Conservation (phyloP, 1,140 invertebrate genomes). For the Rhizoglyphus robini region DNA sequence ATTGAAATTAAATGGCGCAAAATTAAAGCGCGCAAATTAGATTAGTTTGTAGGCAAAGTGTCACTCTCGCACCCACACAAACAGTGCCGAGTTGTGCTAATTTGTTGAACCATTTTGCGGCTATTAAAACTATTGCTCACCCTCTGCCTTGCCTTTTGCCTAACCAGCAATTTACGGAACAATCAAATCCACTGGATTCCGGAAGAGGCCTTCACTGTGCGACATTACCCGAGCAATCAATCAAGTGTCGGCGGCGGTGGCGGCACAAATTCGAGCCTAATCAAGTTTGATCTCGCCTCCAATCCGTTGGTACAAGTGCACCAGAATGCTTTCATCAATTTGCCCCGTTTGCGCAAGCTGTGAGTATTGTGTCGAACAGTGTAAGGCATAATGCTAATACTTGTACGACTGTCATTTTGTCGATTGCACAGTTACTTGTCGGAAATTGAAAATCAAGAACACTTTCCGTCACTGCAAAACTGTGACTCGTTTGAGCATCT, state of each 20-base stretch:
- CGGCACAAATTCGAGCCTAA: slow-evolving; percentile 26
- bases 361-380: slow-evolving; percentile 28
- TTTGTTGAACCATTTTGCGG: background rate
- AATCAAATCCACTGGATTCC: slow-evolving; percentile 1
- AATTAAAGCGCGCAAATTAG: no score
- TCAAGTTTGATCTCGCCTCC: slow-evolving; percentile 31
- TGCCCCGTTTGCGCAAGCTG: slow-evolving; percentile 33
- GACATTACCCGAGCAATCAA: background rate
- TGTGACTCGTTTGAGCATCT: slow-evolving; percentile 59
- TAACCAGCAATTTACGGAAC: background rate
- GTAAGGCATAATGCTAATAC: no score
- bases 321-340: slow-evolving; percentile 29
- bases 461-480: slow-evolving; percentile 66
- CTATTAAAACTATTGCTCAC: no score
- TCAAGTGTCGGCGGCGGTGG: background rate
- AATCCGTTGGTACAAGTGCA: slow-evolving; percentile 32
- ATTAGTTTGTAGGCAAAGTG: no score
- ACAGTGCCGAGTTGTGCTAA: no score
- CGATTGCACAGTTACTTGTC: slow-evolving; percentile 54
- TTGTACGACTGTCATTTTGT: slow-evolving; percentile 23
- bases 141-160: no score
- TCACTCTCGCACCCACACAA: no score
- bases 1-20: background rate
- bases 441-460: slow-evolving; percentile 57
- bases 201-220: background rate